Base-by-base conservation (phyloP, 2,888 invertebrate species). In the Drosophila leonis region DNA sequence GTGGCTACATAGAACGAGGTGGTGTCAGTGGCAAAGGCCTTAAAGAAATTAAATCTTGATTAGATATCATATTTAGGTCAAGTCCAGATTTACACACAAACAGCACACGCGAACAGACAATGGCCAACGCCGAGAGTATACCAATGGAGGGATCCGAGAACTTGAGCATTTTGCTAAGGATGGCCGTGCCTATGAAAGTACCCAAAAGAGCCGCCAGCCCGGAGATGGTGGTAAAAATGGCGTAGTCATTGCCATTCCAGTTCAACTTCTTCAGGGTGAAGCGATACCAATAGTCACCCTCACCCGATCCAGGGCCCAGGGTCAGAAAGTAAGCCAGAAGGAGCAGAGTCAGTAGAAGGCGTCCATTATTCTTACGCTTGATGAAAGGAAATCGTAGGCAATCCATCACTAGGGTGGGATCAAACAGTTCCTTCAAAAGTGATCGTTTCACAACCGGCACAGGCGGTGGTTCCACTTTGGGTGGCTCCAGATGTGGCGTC, bases 201-300 rank as follows among this genome's bases (percentile, higher is more conserved):
- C 93, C 93, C 85, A 90, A 69, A 42, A 92, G 74, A 10, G 91
- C 88, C 4, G 91, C 79, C 0, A 90, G 90, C 4, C 93, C 91
- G 1, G 89, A 88, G 54, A 93, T 88, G 4, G 93, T 93, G 6
- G 79, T 75, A 49, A 90, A 93, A 39, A 91, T 86, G 46, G 93
- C 92, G 54, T 84, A 92, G 41, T 91, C 87, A 57, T 92, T 91
- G 51, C 92, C 93, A 70, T 92, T 92, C 93, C 93, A 93, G 59
- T 90, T 92, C 3, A 93, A 73, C 51, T 91, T 90, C 44, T 90
- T 90, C 9, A 93, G 68, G 0, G 91, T 87, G 68, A 91, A 93
- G 10, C 90, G 90, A 67, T 92, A 93, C 85, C 91, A 91, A 59
- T 92, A 93, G 57, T 93, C 93, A 18, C 80, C 88, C 69, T 93